Conservation (phyloP, 2,888 invertebrate species). For the Glyphotaelius pellucidus region DNA sequence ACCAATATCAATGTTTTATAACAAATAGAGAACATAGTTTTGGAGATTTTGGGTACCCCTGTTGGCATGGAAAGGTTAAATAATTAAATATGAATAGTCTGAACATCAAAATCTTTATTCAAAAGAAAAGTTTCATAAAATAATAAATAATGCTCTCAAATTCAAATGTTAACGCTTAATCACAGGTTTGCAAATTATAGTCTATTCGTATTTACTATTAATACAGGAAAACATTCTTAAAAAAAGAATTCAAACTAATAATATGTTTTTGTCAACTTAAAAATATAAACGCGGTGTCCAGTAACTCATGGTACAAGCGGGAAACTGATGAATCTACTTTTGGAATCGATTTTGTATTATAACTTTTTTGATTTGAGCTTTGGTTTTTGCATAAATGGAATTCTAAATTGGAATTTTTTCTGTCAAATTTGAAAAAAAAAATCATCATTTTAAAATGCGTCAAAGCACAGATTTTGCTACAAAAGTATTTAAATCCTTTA, state of each 20-base stretch:
- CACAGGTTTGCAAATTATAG: neutral
- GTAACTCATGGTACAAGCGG: no score
- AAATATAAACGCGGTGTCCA: neutral
- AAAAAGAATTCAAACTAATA: neutral
- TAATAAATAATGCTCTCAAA: slow-evolving; percentile 13
- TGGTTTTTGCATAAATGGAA: no score
- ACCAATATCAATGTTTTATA: no score
- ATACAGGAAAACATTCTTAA: neutral
- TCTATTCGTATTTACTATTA: neutral
- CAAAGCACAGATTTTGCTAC: no score
- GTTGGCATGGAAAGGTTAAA: neutral
- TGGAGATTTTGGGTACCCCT: neutral
- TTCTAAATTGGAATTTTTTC: no score
- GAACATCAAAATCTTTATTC: neutral
- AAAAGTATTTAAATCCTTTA: no score
- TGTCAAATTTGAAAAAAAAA: no score
- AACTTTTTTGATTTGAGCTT: no score
- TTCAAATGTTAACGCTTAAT: neutral
- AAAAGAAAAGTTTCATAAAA: neutral
- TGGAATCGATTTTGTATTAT: no score
- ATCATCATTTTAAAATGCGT: no score
- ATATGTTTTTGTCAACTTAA: neutral
- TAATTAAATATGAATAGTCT: neutral
- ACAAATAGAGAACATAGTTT: neutral
- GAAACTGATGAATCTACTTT: no score